Evolutionary conservation across 2,888 invertebrate species (phyloP), one percentile per base, ranked within the genome.

Genomic region (Crepidodera aurea): DNA sequence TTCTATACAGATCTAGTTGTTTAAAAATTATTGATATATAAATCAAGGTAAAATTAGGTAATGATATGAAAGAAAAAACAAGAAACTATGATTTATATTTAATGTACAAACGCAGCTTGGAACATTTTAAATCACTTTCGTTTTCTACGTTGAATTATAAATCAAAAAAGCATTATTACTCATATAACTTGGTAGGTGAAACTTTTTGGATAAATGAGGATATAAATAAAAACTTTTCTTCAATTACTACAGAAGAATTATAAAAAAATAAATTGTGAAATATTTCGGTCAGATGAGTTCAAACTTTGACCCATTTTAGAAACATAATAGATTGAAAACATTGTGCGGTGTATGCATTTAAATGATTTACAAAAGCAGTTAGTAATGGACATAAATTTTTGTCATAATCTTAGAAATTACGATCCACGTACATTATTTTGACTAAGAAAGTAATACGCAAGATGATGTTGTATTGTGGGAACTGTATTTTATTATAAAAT

Each of bases 371-470:
- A 34, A 16, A 51, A 55, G 37, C 48, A 15, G 56, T 56, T 46
- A 25, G 48, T 48, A 48, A 25, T 51, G 51, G 44, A 56, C 32
- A 59, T 46, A 40, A 46, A 46, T 50, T 50, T 27, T 40, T 50
- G 32, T 19, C 42, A 59, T 51, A 51, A 51, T 51, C 51, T 18
- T 29, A 29, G 34, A 32, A 59, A 40, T 59, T 51, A 59, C 42
- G 51, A 42, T n/a, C 25, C 15, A 10, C 37, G 48, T 56, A 48
- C 46, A 19, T 51, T 51, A 37, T 48, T 55, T 74, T 71, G 69
- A 71, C 75, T 75, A 2, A 15, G 13, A 37, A 37, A 37, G 12
- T 37, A 37, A 37, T 13, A 13, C 2, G 37, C 37, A 2, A 37
- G 13, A 5, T 8, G 37, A 12, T 6, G 37, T 13, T 8, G 37